phyloP scores from a whole-genome alignment of 2,113 vertebrate genomes.

The Corythoichthys intestinalis region DNA sequence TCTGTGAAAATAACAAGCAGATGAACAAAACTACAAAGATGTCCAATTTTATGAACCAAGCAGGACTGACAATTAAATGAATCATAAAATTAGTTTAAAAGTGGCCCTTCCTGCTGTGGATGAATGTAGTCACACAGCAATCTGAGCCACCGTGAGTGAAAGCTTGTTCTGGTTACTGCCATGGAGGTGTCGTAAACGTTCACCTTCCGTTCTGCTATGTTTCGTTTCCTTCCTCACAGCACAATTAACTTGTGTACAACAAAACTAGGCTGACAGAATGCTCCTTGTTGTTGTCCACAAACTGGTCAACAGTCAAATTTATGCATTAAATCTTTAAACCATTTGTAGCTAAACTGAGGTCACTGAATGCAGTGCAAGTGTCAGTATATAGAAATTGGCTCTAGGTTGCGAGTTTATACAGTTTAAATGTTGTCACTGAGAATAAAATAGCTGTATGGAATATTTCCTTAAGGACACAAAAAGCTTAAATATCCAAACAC shows the following conservation, averaged over 20 bases:
- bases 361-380: no score
- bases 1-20: not conserved
- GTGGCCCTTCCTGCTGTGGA: constrained; percentile 3
- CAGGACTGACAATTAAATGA: not conserved
- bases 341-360: no score
- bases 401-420: no score
- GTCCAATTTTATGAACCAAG: not conserved
- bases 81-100: not conserved
- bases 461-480: no score
- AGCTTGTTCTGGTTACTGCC: constrained; percentile 30
- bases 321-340: no score
- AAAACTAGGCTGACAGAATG: constrained; percentile 13
- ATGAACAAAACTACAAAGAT: not conserved
- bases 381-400: no score
- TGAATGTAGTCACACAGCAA: not conserved
- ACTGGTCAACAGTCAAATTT: no score
- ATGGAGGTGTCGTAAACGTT: constrained; percentile 50
- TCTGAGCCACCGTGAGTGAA: constrained; percentile 12
- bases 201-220: constrained; percentile 52
- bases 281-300: not conserved
- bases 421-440: no score
- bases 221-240: constrained; percentile 59
- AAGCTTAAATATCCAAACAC: no score
- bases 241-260: constrained; percentile 39
- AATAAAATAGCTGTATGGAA: no score